Base-by-base conservation (phyloP, 2,888 invertebrate species). In the Idaea dimidiata region DNA sequence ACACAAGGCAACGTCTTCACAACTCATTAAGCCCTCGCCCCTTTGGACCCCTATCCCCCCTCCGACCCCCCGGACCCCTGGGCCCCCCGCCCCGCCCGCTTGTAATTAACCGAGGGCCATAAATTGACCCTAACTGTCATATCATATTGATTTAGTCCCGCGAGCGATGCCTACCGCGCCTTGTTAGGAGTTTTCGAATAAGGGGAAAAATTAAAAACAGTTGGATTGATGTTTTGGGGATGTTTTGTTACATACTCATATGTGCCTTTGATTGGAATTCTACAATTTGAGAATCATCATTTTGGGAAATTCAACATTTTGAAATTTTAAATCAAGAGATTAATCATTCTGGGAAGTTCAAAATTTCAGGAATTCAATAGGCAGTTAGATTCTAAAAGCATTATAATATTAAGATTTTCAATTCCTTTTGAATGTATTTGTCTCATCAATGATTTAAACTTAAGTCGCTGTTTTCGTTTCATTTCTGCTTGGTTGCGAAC, bases 81-180 rank as follows among this genome's bases (percentile, higher is more conserved):
- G 65, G 71, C 72, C 63, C 74, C 69, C 71, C 75, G 74, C 81
- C 79, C 79, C 86, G 78, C 88, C 88, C 87, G 84, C 83, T 87
- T 89, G 91, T 92, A 93, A 93, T 93, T 91, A 92, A 93, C 92
- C 82, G 85, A 84, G 86, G 87, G 88, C 89, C 89, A 92, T 93
- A 92, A 92, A 92, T 92, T 91, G 92, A 91, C 90, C 90, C 87
- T 87, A 89, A 91, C 92, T 93, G 92, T 93, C 92, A 91, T 92
- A 92, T 92, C 90, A 92, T 92, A 93, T 92, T 91, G 93, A 93
- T 92, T 93, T 92, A 92, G 91, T 87, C 91, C 85, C 89, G 84
- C 75, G 84, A 78, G 71, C 68, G 66, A 64, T 72, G 73, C 74
- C 74, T 75, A 72, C 78, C 77, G 76, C 80, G 81, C 78, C 78